These are phyloP conservation scores for Nanorana parkeri DNA, from an alignment of 2,113 vertebrate species.

Conservation along the genomic window DNA sequence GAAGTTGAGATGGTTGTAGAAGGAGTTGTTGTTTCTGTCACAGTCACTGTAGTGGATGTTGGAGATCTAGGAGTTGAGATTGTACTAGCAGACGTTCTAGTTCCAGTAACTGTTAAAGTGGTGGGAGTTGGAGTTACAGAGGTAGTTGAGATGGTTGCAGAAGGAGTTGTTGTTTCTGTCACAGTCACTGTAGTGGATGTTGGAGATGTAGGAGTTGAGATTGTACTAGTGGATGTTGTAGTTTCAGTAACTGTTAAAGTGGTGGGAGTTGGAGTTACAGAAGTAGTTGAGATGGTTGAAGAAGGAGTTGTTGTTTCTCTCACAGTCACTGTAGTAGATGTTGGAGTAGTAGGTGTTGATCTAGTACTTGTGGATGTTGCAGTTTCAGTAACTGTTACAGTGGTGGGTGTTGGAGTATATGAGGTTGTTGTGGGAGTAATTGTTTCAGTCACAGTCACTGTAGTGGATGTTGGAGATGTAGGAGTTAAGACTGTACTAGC, in stretches of 20 bases:
- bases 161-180: no score
- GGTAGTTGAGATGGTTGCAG: neutral
- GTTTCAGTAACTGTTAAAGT: no score
- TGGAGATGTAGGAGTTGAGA: no score
- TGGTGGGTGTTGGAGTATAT: neutral
- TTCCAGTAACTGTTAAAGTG: neutral
- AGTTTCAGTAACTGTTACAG: neutral
- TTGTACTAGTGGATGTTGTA: no score
- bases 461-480: neutral
- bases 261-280: constrained; percentile 8
- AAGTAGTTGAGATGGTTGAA: neutral
- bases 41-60: no score
- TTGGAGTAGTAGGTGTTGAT: neutral
- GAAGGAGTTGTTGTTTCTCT: no score
- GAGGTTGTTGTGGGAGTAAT: no score
- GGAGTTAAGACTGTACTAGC: neutral
- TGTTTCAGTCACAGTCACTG: neutral
- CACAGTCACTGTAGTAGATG: no score
- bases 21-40: no score
- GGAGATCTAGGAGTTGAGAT: neutral
- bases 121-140: neutral
- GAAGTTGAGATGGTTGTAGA: no score
- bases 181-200: no score
- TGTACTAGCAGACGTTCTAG: neutral
- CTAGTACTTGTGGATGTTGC: neutral